Conservation (phyloP, 2,888 invertebrate species). For the Nasonia oneida region DNA sequence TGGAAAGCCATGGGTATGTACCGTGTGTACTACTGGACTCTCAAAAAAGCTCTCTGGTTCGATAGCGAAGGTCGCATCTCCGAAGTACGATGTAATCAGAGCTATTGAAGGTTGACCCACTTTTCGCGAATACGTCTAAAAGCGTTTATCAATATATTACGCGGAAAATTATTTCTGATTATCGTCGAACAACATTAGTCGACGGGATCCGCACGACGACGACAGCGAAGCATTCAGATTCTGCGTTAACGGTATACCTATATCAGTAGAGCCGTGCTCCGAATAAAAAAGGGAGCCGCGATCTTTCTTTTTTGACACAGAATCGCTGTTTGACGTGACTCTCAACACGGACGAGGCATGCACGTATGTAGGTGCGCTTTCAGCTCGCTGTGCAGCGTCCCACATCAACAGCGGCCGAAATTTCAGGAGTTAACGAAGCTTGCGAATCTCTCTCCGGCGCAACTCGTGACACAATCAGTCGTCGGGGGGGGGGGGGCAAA, state of each 20-base stretch:
- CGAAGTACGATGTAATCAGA: neutral
- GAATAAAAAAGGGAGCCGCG: conserved; percentile 27
- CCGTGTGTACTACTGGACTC: neutral
- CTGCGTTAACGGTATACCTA: conserved; percentile 16
- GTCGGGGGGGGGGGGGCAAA: neutral
- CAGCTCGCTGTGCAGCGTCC: neutral
- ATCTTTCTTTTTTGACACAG: conserved; percentile 47
- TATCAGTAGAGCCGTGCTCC: conserved; percentile 11
- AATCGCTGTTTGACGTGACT: conserved; percentile 36
- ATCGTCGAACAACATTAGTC: no score
- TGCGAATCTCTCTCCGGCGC: neutral
- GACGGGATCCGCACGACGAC: neutral
- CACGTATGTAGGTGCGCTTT: neutral
- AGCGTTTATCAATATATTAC: neutral
- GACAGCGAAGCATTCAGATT: neutral
- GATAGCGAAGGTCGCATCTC: conserved; percentile 21
- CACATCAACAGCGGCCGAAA: neutral
- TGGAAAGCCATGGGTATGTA: no score
- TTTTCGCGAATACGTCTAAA: neutral
- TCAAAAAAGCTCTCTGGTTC: neutral
- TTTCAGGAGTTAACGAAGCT: neutral
- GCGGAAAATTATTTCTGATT: neutral
- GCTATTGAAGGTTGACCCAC: conserved; percentile 29
- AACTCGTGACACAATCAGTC: neutral
- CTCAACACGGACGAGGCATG: neutral